These are phyloP conservation scores for Megalopta genalis DNA, from an alignment of 1,140 invertebrate species.

Conservation along the genomic window DNA sequence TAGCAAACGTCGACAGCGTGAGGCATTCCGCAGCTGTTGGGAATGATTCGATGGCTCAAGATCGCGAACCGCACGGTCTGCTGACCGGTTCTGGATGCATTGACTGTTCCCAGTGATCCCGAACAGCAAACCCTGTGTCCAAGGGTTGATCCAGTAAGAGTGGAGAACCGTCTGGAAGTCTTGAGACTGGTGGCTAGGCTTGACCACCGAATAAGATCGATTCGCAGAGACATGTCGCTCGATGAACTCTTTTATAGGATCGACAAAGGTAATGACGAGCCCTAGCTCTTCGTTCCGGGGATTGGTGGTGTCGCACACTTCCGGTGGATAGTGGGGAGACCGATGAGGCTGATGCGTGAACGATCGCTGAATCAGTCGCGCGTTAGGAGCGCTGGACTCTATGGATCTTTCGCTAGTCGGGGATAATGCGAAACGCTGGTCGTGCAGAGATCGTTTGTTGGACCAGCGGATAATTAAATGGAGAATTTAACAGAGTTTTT, in stretches of 20 bases:
- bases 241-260: conserved; percentile 52
- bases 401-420: too few relatives aligned
- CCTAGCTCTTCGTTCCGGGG: neutral
- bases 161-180: neutral
- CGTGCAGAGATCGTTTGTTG: too few relatives aligned
- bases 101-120: neutral
- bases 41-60: neutral
- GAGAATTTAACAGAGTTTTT: too few relatives aligned
- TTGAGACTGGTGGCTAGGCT: conserved; percentile 5
- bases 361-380: conserved; percentile 21
- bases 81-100: neutral
- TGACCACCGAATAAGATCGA: conserved; percentile 41
- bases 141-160: neutral
- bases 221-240: conserved; percentile 34
- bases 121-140: neutral
- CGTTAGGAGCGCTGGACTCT: neutral
- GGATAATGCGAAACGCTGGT: conserved; percentile 2
- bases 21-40: conserved; percentile 21
- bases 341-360: neutral
- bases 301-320: conserved; percentile 44
- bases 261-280: conserved; percentile 4
- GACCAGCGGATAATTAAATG: too few relatives aligned
- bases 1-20: conserved; percentile 15
- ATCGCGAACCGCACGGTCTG: neutral
- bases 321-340: conserved; percentile 40